A percentile compares a stretch with the other conserved stretches of the same genome.
phyloP scores from a whole-genome alignment of 2,113 vertebrate species.

The Chloropsis hardwickii region DNA sequence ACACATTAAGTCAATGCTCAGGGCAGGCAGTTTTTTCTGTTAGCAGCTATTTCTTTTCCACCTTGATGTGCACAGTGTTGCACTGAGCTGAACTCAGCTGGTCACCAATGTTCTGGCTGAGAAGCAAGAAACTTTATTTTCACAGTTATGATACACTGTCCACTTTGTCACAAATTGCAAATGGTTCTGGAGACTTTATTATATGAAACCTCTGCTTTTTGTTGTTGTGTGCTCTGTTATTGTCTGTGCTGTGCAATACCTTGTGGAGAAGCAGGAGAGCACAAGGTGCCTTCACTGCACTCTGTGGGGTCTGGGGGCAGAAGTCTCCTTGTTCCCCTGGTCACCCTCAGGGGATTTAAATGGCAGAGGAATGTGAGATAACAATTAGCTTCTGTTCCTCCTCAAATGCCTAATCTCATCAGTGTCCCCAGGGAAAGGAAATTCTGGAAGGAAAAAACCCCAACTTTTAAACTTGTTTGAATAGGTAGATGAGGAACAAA shows the following conservation, averaged over 20 bases:
- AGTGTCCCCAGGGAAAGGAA: background rate
- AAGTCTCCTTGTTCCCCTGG: background rate
- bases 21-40: background rate
- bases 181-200: background rate
- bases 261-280: background rate
- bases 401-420: background rate
- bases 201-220: background rate
- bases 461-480: background rate
- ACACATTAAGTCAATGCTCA: background rate
- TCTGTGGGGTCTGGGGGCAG: background rate
- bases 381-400: background rate
- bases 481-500: background rate
- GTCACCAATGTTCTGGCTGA: background rate
- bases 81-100: background rate
- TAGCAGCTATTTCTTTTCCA: background rate
- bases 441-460: background rate
- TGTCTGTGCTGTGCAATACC: background rate
- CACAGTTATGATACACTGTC: too few species aligned
- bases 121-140: background rate
- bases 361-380: background rate
- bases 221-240: background rate
- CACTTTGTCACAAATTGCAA: background rate
- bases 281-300: accelerated
- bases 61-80: accelerated
- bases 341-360: background rate